Conservation (phyloP, 2,797 vertebrate genomes). For the Pseudochaenichthys georgianus region DNA sequence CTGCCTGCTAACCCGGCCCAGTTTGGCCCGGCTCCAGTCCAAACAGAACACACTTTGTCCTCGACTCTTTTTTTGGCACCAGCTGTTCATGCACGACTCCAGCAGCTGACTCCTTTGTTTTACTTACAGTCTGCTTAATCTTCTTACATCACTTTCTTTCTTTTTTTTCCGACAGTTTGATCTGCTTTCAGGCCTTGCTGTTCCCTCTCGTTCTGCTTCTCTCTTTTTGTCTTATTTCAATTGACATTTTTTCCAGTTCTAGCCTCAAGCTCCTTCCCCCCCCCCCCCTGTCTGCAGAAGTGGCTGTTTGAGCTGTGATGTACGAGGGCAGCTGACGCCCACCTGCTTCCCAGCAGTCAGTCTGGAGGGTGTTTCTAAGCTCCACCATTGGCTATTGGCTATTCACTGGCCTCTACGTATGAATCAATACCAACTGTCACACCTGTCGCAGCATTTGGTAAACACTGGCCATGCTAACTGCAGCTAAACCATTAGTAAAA, state of each 20-base stretch:
- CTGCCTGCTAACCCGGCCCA: slow-evolving; percentile 73
- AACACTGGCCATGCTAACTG: slow-evolving; percentile 40
- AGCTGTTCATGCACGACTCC: slow-evolving; percentile 84
- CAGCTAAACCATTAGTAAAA: slow-evolving; percentile 50
- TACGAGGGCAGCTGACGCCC: slow-evolving; percentile 84
- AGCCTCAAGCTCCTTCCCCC: slow-evolving; percentile 44
- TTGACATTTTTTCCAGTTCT: slow-evolving; percentile 68
- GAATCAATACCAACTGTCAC: slow-evolving; percentile 80
- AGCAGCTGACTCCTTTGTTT: slow-evolving; percentile 88
- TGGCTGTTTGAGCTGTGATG: slow-evolving; percentile 79
- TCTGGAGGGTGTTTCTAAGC: slow-evolving; percentile 73
- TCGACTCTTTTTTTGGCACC: slow-evolving; percentile 84
- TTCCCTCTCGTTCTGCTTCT: slow-evolving; percentile 47
- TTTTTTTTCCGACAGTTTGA: slow-evolving; percentile 53
- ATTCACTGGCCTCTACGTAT: slow-evolving; percentile 51
- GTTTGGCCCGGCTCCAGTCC: slow-evolving; percentile 82
- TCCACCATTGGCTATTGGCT: slow-evolving; percentile 60
- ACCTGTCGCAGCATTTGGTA: slow-evolving; percentile 72
- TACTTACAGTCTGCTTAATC: slow-evolving; percentile 69
- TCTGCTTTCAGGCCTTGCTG: slow-evolving; percentile 64
- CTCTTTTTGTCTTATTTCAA: slow-evolving; percentile 68
- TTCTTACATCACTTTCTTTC: slow-evolving; percentile 69
- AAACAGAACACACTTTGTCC: slow-evolving; percentile 88
- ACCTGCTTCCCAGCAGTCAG: slow-evolving; percentile 83
- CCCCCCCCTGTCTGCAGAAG: slow-evolving; percentile 59